Conservation (phyloP, 2,888 invertebrate genomes). For the Allygus modestus region DNA sequence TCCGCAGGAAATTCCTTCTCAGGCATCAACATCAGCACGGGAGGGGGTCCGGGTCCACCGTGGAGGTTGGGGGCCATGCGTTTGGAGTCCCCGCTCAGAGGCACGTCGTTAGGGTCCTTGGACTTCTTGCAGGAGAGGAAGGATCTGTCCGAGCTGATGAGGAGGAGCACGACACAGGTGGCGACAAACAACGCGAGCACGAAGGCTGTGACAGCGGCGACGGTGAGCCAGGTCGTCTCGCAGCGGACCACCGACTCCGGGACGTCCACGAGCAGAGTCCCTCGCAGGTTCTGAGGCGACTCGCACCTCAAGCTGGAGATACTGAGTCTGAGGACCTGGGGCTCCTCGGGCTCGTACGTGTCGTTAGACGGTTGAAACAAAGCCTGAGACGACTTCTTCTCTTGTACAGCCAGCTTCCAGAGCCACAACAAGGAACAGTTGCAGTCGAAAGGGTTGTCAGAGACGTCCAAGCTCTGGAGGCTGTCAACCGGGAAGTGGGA, state of each 20-base stretch:
- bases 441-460: slow-evolving; percentile 90
- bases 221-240: slow-evolving; percentile 73
- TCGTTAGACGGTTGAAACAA: slow-evolving; percentile 64
- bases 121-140: slow-evolving; percentile 65
- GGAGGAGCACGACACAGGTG: slow-evolving; percentile 73
- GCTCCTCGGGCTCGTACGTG: slow-evolving; percentile 63
- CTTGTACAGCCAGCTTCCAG: slow-evolving; percentile 80
- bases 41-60: slow-evolving; percentile 62
- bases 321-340: slow-evolving; percentile 74
- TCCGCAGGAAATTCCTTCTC: slow-evolving; percentile 67
- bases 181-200: slow-evolving; percentile 73
- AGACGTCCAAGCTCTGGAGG: slow-evolving; percentile 84
- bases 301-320: slow-evolving; percentile 79
- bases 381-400: slow-evolving; percentile 60
- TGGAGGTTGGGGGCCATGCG: slow-evolving; percentile 64
- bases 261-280: slow-evolving; percentile 78
- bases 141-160: slow-evolving; percentile 73
- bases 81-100: slow-evolving; percentile 64
- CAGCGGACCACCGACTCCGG: slow-evolving; percentile 79
- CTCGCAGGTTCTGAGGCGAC: slow-evolving; percentile 78
- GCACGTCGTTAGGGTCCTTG: slow-evolving; percentile 64
- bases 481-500: slow-evolving; percentile 91
- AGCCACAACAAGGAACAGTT: slow-evolving; percentile 93
- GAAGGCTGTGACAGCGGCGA: slow-evolving; percentile 73
- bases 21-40: slow-evolving; percentile 69